phyloP scores from a whole-genome alignment of 2,113 vertebrate genomes.

The Patagioenas fasciata region DNA sequence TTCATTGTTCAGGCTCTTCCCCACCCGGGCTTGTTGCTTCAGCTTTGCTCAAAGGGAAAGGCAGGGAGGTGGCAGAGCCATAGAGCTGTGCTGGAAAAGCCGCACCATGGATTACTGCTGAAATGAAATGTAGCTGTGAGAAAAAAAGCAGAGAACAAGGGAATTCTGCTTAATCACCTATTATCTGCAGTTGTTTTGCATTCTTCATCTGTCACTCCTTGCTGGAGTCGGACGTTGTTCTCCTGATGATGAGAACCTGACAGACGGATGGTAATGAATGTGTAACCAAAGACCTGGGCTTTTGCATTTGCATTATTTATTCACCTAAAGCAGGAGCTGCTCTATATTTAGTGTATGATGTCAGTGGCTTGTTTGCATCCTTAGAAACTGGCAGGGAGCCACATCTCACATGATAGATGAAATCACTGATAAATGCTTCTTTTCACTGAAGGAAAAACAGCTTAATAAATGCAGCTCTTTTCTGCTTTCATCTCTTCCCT shows the following conservation, averaged over 20 bases:
- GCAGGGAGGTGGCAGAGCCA: background rate
- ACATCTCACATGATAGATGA: slow-evolving; percentile 86
- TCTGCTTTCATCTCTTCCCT: slow-evolving; percentile 71
- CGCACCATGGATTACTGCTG: background rate
- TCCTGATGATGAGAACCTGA: slow-evolving; percentile 63
- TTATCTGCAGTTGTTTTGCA: slow-evolving; percentile 46
- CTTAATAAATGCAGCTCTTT: slow-evolving; percentile 75
- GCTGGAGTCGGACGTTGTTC: slow-evolving; percentile 35
- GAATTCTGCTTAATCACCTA: slow-evolving; percentile 49
- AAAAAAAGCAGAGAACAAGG: slow-evolving; percentile 19
- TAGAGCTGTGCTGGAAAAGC: slow-evolving; percentile 2
- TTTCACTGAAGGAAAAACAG: slow-evolving; percentile 81
- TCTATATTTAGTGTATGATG: slow-evolving; percentile 85
- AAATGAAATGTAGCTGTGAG: background rate
- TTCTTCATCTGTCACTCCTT: slow-evolving; percentile 54
- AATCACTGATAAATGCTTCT: slow-evolving; percentile 83
- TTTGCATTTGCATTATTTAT: slow-evolving; percentile 78
- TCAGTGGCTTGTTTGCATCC: slow-evolving; percentile 81
- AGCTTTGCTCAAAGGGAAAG: background rate
- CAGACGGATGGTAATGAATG: slow-evolving; percentile 70
- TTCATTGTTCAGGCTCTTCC: slow-evolving; percentile 30
- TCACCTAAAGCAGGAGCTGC: slow-evolving; percentile 74
- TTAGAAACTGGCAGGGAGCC: slow-evolving; percentile 77
- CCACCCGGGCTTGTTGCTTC: slow-evolving; percentile 2
- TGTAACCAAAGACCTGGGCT: slow-evolving; percentile 77